Evolutionary conservation across 2,797 vertebrate genomes (phyloP), one percentile per base, ranked within the genome.

Genomic region (Microctenopoma stevenorrisi): DNA sequence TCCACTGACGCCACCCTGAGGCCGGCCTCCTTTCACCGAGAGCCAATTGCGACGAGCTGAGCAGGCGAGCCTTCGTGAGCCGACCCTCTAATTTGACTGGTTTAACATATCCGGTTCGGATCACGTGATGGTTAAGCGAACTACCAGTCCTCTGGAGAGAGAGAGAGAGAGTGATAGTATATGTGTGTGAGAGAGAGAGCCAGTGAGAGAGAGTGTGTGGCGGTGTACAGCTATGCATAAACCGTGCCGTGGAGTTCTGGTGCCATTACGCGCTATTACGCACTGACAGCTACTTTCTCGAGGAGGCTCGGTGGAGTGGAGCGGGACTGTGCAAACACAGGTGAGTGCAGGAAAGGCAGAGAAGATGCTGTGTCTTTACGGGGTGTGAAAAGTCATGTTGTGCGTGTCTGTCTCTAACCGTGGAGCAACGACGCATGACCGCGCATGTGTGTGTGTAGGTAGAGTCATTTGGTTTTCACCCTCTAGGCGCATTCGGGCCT

Each of bases 1-100:
- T 11, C 9, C 57, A 65, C 37, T 74, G 71, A 83, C 64, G 82
- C 87, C 82, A 59, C 46, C 51, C 64, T 12, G 18, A 49, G 78
- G 72, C 67, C 80, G 37, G 78, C 81, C 94, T 91, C 74, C 77
- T 28, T 49, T 72, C 30, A 16, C n/a, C 3, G 33, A n/a, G 18
- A 88, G 73, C 96, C 96, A 96, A 96, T 96, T 66, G 77, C 66
- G 54, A 57, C n/a, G 52, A 85, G 77, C 75, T 68, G 78, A 91
- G 77, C 84, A 92, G 96, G 90, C 96, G 96, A 98, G 96, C 96
- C 96, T 95, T 96, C 96, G 93, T 90, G 85, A 93, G 90, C 94
- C 94, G 88, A 91, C 91, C 89, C 86, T 86, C 75, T 68, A 48
- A 76, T 85, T 81, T 87, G 72, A 71, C 84, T 81, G 65, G 48